phyloP scores from a whole-genome alignment of 2,113 vertebrate species.

The Phoenicopterus ruber region DNA sequence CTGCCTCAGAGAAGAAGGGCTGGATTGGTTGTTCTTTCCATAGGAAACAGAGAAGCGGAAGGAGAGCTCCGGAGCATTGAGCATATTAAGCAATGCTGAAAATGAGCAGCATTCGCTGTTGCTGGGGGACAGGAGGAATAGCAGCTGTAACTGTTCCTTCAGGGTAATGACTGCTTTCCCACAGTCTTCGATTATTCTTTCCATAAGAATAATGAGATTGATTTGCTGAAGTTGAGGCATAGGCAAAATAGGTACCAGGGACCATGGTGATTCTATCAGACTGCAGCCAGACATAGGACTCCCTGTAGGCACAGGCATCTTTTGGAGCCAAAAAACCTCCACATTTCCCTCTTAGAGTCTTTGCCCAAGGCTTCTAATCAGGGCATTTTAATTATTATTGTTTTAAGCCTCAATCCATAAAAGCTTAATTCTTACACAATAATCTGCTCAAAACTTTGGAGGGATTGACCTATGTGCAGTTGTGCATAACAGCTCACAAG shows the following conservation, averaged over 20 bases:
- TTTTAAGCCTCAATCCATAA: background rate
- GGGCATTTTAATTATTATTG: background rate
- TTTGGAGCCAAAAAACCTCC: background rate
- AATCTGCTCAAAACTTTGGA: background rate
- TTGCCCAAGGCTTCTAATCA: background rate
- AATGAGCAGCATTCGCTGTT: background rate
- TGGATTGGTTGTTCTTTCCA: background rate
- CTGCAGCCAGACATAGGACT: background rate
- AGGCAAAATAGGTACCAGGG: background rate
- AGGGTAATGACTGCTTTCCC: background rate
- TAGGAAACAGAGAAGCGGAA: background rate
- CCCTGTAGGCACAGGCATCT: background rate
- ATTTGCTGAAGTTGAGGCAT: background rate
- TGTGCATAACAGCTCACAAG: background rate
- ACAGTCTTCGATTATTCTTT: conserved; percentile 9
- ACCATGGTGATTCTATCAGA: background rate
- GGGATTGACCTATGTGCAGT: background rate
- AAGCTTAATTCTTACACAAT: background rate
- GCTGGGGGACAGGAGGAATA: background rate
- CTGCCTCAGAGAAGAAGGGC: background rate
- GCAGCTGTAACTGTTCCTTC: background rate
- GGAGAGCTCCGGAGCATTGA: background rate
- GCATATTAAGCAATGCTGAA: background rate
- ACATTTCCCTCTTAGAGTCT: background rate
- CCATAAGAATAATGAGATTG: background rate